These are phyloP conservation scores for Eurois occulta DNA, from an alignment of 2,888 invertebrate species.

Conservation along the genomic window DNA sequence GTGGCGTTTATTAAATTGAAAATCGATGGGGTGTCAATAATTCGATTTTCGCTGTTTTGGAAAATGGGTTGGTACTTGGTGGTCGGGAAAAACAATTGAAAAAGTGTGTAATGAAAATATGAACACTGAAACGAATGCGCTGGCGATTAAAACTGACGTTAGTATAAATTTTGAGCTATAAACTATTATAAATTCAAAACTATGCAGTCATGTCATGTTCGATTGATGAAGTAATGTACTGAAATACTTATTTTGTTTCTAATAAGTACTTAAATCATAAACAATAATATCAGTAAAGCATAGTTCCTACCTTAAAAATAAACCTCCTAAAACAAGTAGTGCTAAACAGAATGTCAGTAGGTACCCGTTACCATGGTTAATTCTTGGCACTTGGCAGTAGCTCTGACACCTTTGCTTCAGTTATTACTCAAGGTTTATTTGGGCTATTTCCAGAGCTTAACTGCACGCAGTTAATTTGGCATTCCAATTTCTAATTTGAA, in stretches of 20 bases:
- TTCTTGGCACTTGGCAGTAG: conserved; percentile 35
- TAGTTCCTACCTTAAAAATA: conserved; percentile 18
- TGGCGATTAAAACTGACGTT: not conserved
- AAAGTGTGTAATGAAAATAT: not conserved
- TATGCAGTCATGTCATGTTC: not conserved
- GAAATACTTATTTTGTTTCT: not conserved
- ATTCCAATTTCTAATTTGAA: conserved; percentile 52
- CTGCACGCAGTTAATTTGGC: conserved; percentile 40
- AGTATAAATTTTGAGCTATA: conserved; percentile 15
- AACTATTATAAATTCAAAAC: not conserved
- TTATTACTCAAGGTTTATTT: conserved; percentile 33
- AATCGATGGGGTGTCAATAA: conserved; percentile 76
- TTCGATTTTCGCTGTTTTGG: conserved; percentile 62
- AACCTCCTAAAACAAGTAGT: conserved; percentile 13
- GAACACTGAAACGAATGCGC: conserved; percentile 8
- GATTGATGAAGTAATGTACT: not conserved
- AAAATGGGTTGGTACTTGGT: conserved; percentile 53
- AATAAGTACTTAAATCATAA: not conserved
- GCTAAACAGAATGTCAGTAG: conserved; percentile 20
- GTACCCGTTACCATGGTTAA: conserved; percentile 30
- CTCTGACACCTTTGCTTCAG: conserved; percentile 21
- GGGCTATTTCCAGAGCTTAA: conserved; percentile 36
- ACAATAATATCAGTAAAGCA: not conserved
- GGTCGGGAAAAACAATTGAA: conserved; percentile 7
- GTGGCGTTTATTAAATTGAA: conserved; percentile 79